These are phyloP conservation scores for Bambusicola thoracicus DNA, from an alignment of 2,113 vertebrate species.

Conservation along the genomic window DNA sequence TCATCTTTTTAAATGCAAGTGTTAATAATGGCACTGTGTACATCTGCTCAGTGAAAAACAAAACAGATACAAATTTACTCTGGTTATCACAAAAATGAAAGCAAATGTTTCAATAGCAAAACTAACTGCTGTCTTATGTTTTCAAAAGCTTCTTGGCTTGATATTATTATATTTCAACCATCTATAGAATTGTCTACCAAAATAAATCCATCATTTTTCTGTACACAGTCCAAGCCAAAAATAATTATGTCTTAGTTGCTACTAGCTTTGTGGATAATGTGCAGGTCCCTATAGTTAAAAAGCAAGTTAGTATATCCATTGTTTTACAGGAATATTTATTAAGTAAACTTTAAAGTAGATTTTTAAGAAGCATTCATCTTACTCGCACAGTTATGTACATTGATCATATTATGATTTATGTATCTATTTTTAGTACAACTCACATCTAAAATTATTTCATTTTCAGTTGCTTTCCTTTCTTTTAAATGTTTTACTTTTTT, in stretches of 20 bases:
- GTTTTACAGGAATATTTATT: neutral
- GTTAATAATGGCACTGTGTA: neutral
- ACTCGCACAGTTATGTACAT: neutral
- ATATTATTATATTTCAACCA: neutral
- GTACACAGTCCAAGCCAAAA: neutral
- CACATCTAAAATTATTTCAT: neutral
- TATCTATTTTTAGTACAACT: neutral
- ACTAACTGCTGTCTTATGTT: neutral
- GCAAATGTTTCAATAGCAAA: neutral
- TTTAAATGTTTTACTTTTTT: neutral
- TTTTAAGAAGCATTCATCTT: neutral
- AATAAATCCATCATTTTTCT: neutral
- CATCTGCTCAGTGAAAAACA: neutral
- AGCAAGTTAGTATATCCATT: neutral
- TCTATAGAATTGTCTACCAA: neutral
- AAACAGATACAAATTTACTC: neutral
- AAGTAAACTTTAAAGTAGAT: neutral
- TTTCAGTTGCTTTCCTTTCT: neutral
- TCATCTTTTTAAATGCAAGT: neutral
- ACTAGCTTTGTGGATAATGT: neutral
- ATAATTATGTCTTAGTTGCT: neutral
- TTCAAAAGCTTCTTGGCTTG: neutral
- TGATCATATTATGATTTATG: neutral
- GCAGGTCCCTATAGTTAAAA: neutral
- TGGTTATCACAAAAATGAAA: neutral